Percentiles rank a stretch among this genome's conserved stretches.
These are phyloP conservation scores for Eulemur rubriventer DNA, from an alignment of 2,797 vertebrate species.

Conservation along the genomic window DNA sequence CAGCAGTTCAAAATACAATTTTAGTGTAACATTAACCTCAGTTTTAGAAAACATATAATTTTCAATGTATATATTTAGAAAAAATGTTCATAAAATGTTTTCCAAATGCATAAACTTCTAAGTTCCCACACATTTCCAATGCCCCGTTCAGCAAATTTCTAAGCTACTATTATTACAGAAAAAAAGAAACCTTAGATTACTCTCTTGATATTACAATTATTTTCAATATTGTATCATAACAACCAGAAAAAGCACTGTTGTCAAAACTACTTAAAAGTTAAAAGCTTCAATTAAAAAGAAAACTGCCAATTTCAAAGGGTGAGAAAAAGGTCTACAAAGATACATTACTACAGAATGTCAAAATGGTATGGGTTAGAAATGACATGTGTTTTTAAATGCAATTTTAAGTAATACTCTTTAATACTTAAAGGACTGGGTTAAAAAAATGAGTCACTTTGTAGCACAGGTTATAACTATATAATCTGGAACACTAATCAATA, in stretches of 20 bases:
- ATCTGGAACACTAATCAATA: neutral
- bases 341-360: neutral
- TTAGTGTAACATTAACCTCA: conserved; percentile 16
- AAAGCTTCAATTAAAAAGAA: conserved; percentile 20
- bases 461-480: neutral
- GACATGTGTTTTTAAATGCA: neutral
- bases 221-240: conserved; percentile 15
- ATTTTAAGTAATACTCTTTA: conserved; percentile 9
- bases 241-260: neutral
- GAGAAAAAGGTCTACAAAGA: neutral
- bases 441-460: conserved; percentile 34
- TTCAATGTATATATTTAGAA: neutral
- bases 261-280: conserved; percentile 49
- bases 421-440: conserved; percentile 17
- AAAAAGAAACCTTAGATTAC: conserved; percentile 17
- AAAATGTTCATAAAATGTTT: conserved; percentile 12
- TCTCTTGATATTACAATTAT: neutral
- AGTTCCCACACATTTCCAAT: neutral
- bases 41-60: conserved; percentile 36
- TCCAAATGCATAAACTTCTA: conserved; percentile 31
- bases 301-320: conserved; percentile 15
- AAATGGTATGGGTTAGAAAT: conserved; percentile 4
- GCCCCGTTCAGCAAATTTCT: conserved; percentile 17
- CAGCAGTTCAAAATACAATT: conserved; percentile 27
- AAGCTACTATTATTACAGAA: conserved; percentile 15